These are phyloP conservation scores for Forbesichthys papilliferus DNA, from an alignment of 2,113 vertebrate genomes.

Conservation along the genomic window DNA sequence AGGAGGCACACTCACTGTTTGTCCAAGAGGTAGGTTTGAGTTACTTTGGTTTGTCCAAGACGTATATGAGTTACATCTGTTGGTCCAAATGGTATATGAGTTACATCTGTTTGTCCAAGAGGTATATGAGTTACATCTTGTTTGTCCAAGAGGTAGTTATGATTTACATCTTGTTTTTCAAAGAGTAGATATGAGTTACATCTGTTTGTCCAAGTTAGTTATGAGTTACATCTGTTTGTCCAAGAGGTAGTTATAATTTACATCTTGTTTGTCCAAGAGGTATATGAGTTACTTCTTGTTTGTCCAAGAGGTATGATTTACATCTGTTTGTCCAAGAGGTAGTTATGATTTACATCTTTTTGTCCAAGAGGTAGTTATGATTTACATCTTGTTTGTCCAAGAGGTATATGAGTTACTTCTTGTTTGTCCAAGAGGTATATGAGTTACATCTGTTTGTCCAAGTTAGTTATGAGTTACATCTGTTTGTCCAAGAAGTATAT, in stretches of 20 bases:
- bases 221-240: too few relatives aligned
- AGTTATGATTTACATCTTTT: slow-evolving; percentile 32
- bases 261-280: too few relatives aligned
- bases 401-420: not conserved
- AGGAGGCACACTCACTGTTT: slow-evolving; percentile 89
- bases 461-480: slow-evolving; percentile 7
- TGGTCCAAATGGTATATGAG: slow-evolving; percentile 67
- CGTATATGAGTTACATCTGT: slow-evolving; percentile 72
- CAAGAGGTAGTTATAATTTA: too few relatives aligned
- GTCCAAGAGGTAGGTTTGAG: slow-evolving; percentile 88
- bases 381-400: too few relatives aligned
- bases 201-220: too few relatives aligned
- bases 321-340: slow-evolving; percentile 81
- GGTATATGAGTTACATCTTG: slow-evolving; percentile 75
- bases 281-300: too few relatives aligned
- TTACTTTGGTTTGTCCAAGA: slow-evolving; percentile 71
- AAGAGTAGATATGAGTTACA: too few relatives aligned
- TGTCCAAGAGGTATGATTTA: too few relatives aligned
- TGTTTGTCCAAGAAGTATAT: slow-evolving; percentile 83
- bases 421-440: slow-evolving; percentile 82
- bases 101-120: slow-evolving; percentile 72
- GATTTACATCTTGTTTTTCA: slow-evolving; percentile 13
- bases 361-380: too few relatives aligned
- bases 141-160: too few relatives aligned
- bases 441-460: slow-evolving; percentile 25